Evolutionary conservation across 2,797 vertebrate genomes (phyloP).

Genomic region (Lemur catta): DNA sequence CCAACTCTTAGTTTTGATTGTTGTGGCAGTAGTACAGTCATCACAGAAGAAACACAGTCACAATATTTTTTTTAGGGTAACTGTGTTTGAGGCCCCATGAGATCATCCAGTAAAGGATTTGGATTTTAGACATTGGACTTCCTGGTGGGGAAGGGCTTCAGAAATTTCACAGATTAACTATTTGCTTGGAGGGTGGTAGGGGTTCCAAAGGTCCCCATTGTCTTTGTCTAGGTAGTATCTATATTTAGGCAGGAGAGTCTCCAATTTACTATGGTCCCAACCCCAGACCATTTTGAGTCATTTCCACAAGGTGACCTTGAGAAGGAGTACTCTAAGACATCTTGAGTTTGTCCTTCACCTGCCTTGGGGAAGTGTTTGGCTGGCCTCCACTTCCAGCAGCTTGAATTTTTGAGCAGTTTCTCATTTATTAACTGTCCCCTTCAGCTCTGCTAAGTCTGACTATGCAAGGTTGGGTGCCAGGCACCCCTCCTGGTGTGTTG

Average conservation of each 20-base stretch:
- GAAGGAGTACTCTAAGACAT: neutral
- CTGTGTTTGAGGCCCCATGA: neutral
- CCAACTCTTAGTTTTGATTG: neutral
- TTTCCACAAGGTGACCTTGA: neutral
- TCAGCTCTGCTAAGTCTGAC: neutral
- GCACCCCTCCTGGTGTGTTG: neutral
- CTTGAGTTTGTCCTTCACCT: neutral
- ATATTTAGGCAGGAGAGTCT: neutral
- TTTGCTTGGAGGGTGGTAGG: neutral
- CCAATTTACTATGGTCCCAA: neutral
- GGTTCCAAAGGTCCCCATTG: neutral
- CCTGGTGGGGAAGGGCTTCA: neutral
- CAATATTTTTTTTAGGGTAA: neutral
- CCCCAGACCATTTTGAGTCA: neutral
- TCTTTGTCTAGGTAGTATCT: neutral
- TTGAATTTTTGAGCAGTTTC: neutral
- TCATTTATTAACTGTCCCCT: neutral
- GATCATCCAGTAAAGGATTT: neutral
- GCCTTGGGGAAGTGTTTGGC: neutral
- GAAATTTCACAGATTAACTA: neutral
- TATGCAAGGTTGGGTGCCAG: neutral
- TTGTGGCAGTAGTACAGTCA: neutral
- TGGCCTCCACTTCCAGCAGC: neutral
- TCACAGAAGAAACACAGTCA: neutral
- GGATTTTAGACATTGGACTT: neutral